Evolutionary conservation across 1,140 invertebrate species (phyloP), one percentile per base, ranked within the genome.

Genomic region (Zaprionus ghesquierei): DNA sequence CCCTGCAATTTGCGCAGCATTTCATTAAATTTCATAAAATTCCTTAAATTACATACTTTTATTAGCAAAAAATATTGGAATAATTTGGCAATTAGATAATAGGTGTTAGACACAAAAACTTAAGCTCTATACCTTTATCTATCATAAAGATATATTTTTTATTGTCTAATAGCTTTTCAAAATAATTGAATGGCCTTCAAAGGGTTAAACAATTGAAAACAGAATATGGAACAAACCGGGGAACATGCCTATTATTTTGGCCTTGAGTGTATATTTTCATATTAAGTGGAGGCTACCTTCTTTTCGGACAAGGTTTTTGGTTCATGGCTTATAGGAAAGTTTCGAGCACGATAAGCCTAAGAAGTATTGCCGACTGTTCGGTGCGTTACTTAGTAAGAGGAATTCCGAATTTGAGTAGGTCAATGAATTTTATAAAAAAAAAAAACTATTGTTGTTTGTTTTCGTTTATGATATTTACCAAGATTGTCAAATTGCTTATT

Each of bases 1-100:
- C 15, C 27, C 51, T 29, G 31, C 56, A 53, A 65, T 61, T 55
- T 60, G 46, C 23, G 33, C 3, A 18, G 51, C 62, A 33, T 58
- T 44, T 9, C 8, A 56, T 49, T 61, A 38, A 41, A 77, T n/a
- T 29, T 8, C 5, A 29, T 8, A 29, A 8, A 29, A 29, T n/a
- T n/a, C n/a, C n/a, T n/a, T 8, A 29, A 5, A 29, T 1, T 3
- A 29, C 5, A 8, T 29, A 5, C 6, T 29, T 29, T 29, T 5
- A 0, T 8, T 8, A 29, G 6, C 9, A 29, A 8, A n/a, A n/a
- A n/a, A n/a, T n/a, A n/a, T n/a, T n/a, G n/a, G n/a, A n/a, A 29
- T 5, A 25, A 25, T 25, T 25, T 25, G 25, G 25, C 25, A 25
- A 25, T 25, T 3, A 25, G 25, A 25, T 25, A 25, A 2, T 5